Conservation (phyloP, 2,888 invertebrate species). For the Pollenia griseotomentosa region DNA sequence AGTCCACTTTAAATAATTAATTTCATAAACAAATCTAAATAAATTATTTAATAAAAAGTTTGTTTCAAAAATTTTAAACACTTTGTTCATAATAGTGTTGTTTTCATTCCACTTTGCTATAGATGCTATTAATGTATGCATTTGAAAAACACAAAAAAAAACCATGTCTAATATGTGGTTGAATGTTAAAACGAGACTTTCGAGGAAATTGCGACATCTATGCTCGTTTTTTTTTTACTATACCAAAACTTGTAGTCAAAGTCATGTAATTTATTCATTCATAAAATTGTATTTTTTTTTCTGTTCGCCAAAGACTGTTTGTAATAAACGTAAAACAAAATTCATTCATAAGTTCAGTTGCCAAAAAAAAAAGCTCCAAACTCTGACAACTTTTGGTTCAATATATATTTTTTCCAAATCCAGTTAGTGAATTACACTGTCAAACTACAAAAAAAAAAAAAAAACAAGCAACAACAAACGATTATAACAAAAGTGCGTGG, state of each 20-base stretch:
- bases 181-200: constrained; percentile 71
- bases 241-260: constrained; percentile 70
- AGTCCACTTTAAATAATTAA: constrained; percentile 7
- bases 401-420: constrained; percentile 72
- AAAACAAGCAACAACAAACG: constrained; percentile 43
- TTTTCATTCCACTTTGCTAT: constrained; percentile 30
- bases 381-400: constrained; percentile 65
- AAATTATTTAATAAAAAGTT: constrained; percentile 49
- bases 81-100: background rate
- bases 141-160: constrained; percentile 30
- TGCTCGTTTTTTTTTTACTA: constrained; percentile 39
- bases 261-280: constrained; percentile 72
- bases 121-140: constrained; percentile 17
- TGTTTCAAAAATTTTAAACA: constrained; percentile 26
- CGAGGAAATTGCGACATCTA: constrained; percentile 74
- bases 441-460: constrained; percentile 52
- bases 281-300: constrained; percentile 64
- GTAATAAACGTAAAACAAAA: constrained; percentile 75
- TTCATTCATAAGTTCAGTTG: constrained; percentile 74
- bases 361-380: constrained; percentile 68
- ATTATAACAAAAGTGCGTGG: constrained; percentile 61
- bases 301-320: constrained; percentile 52
- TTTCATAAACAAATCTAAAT: constrained; percentile 40
- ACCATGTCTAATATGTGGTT: constrained; percentile 5
- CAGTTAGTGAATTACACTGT: constrained; percentile 72